Conservation (phyloP, 2,888 invertebrate genomes). For the Drosophila cyrtoloma region DNA sequence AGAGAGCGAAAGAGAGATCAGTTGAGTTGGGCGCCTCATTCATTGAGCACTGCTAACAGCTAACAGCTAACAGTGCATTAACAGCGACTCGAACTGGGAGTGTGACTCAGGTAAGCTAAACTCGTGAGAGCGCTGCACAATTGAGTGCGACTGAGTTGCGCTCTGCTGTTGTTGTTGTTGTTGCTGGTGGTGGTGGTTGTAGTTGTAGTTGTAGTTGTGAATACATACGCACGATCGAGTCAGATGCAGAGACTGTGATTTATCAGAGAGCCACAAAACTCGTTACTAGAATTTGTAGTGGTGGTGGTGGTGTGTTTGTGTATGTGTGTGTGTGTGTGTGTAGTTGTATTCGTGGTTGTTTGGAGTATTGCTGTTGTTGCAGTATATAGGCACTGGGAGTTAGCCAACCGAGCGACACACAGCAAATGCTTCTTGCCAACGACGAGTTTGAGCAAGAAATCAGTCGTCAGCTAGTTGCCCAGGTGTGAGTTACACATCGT, state of each 20-base stretch:
- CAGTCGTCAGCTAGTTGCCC: conserved; percentile 84
- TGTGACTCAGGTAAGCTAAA: conserved; percentile 35
- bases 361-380: conserved; percentile 40
- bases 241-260: conserved; percentile 56
- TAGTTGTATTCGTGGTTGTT: conserved; percentile 23
- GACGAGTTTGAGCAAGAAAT: conserved; percentile 79
- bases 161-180: conserved; percentile 25
- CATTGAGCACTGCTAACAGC: conserved; percentile 29
- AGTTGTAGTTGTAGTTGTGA: conserved; percentile 31
- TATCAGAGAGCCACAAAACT: conserved; percentile 68
- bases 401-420: conserved; percentile 62
- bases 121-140: conserved; percentile 34
- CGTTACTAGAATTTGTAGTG: conserved; percentile 22
- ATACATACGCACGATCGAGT: conserved; percentile 43
- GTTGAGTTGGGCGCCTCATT: conserved; percentile 18
- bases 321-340: conserved; percentile 21
- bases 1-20: conserved; percentile 5
- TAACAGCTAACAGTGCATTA: conserved; percentile 67
- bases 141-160: conserved; percentile 36
- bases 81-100: conserved; percentile 50
- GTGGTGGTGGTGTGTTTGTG: conserved; percentile 19
- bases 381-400: conserved; percentile 64
- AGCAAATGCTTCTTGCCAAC: conserved; percentile 83
- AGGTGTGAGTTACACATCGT: conserved; percentile 82
- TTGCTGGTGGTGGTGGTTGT: conserved; percentile 14